A percentile compares a stretch with the other conserved stretches of the same genome.
Conservation (phyloP, 2,113 vertebrate genomes). For the Oenanthe oenanthe region DNA sequence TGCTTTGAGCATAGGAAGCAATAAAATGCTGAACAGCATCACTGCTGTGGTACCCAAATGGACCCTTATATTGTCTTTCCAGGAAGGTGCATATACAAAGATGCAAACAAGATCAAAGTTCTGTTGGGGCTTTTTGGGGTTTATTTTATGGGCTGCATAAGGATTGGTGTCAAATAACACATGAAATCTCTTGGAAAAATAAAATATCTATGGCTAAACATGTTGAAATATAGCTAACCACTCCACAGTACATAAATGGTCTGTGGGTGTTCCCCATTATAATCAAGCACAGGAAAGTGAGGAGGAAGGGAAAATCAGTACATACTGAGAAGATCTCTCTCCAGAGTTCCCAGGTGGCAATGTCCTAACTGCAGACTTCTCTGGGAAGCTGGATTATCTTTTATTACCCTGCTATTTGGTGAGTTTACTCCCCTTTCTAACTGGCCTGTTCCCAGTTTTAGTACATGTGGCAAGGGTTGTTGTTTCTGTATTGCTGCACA, state of each 20-base stretch:
- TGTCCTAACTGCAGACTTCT: not conserved
- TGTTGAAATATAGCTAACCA: not conserved
- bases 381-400: not conserved
- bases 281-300: not conserved
- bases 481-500: not conserved
- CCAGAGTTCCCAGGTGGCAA: not conserved
- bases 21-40: not conserved
- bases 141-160: not conserved
- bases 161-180: not conserved
- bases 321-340: not conserved
- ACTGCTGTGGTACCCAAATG: not conserved
- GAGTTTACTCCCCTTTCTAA: not conserved
- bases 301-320: not conserved
- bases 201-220: not conserved
- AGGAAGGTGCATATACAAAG: not conserved
- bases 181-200: not conserved
- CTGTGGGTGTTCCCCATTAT: not conserved
- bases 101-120: not conserved
- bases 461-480: fast-evolving
- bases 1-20: not conserved
- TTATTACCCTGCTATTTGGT: not conserved
- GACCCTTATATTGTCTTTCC: not conserved
- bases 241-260: not conserved
- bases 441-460: not conserved
- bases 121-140: too few relatives aligned